phyloP scores from a whole-genome alignment of 2,888 invertebrate genomes.

The Ephialtes manifestator region DNA sequence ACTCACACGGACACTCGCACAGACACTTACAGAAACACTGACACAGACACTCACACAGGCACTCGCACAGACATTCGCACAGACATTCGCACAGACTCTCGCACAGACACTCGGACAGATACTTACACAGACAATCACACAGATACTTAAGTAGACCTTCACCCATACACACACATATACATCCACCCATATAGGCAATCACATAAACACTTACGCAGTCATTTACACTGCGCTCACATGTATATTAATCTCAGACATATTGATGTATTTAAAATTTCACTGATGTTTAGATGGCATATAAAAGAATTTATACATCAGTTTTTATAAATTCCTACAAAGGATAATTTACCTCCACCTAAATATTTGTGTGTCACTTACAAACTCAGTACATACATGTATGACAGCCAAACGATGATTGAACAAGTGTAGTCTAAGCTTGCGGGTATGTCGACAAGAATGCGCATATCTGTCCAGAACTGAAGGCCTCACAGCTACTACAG shows the following conservation, averaged over 20 bases:
- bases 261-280: no score
- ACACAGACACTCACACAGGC: not conserved
- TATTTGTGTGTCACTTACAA: no score
- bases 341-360: no score
- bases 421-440: not conserved
- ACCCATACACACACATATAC: not conserved
- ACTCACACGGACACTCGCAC: not conserved
- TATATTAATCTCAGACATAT: no score
- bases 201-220: not conserved
- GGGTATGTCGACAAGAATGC: slow-evolving; percentile 12
- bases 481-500: not conserved
- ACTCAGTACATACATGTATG: not conserved
- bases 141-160: no score
- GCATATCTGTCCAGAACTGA: slow-evolving; percentile 24
- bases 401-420: not conserved
- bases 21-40: not conserved
- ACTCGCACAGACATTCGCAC: not conserved
- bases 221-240: not conserved
- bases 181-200: not conserved
- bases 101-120: not conserved
- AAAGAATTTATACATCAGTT: no score
- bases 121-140: no score
- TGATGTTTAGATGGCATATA: no score
- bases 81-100: not conserved
- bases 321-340: no score